phyloP scores from a whole-genome alignment of 1,140 invertebrate species.

The Scylla paramamosain region DNA sequence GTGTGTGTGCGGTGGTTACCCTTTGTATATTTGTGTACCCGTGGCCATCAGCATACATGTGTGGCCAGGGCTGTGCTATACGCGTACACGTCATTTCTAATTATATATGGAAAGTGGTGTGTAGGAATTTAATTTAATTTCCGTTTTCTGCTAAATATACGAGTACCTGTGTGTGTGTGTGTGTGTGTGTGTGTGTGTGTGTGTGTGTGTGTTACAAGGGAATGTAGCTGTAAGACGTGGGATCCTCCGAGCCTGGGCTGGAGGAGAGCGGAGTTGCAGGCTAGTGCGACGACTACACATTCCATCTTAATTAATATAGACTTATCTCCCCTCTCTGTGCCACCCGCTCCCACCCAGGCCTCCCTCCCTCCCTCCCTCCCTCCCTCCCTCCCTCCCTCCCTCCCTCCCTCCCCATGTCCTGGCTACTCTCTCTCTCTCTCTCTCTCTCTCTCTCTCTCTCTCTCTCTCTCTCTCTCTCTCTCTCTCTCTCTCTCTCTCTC shows the following conservation, averaged over 20 bases:
- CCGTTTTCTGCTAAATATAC: too few species aligned
- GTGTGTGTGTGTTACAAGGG: not conserved
- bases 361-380: not conserved
- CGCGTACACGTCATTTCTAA: too few species aligned
- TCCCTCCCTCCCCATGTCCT: not conserved
- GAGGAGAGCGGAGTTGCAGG: not conserved
- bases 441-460: not conserved
- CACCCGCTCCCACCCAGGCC: not conserved
- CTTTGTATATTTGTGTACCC: not conserved
- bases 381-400: too few species aligned
- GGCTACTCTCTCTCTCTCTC: not conserved
- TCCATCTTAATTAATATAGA: conserved; percentile 3
- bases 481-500: conserved; percentile 43
- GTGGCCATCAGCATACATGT: too few species aligned
- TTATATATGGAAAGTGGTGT: too few species aligned
- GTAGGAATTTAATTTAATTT: too few species aligned
- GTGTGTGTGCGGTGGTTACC: too few species aligned
- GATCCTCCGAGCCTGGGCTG: not conserved
- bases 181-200: not conserved
- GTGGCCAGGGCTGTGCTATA: too few species aligned
- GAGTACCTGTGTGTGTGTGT: not conserved
- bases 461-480: conserved; percentile 38
- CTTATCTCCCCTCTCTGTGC: not conserved
- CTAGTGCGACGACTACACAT: not conserved
- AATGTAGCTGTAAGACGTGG: too few species aligned